Conservation (phyloP, 2,888 invertebrate species). For the Agrypnus murinus region DNA sequence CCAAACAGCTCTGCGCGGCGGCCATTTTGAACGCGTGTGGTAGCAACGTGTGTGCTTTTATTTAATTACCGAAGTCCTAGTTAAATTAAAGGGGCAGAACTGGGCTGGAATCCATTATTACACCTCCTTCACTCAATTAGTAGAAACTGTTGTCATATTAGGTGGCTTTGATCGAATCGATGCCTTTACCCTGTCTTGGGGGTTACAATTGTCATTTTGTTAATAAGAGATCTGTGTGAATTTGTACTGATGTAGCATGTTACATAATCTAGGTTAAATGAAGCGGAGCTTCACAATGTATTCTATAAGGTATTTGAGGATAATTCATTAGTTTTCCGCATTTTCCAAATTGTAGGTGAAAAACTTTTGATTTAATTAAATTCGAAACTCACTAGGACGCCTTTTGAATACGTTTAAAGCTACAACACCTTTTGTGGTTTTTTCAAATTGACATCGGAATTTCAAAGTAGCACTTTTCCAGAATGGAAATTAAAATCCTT, state of each 20-base stretch:
- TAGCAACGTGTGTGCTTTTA: slow-evolving; percentile 68
- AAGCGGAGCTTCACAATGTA: too few species aligned
- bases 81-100: slow-evolving; percentile 70
- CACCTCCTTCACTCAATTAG: slow-evolving; percentile 67
- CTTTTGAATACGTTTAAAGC: slow-evolving; percentile 9
- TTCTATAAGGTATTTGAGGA: too few species aligned
- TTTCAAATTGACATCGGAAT: slow-evolving; percentile 8
- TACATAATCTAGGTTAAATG: too few species aligned
- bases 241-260: too few species aligned
- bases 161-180: slow-evolving; percentile 48
- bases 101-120: slow-evolving; percentile 68
- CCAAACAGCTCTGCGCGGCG: slow-evolving; percentile 61
- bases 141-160: slow-evolving; percentile 63
- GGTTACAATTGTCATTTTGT: slow-evolving; percentile 49
- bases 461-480: background rate
- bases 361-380: slow-evolving; percentile 11
- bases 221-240: slow-evolving; percentile 11
- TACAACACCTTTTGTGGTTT: slow-evolving; percentile 10
- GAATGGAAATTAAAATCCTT: background rate
- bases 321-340: too few species aligned
- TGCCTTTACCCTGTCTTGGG: slow-evolving; percentile 41
- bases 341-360: slow-evolving; percentile 10
- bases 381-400: slow-evolving; percentile 1
- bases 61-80: slow-evolving; percentile 70
- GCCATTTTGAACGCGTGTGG: slow-evolving; percentile 67